Evolutionary conservation across 1,140 invertebrate species (phyloP), one percentile per base, ranked within the genome.

Genomic region (Zophobas morio): DNA sequence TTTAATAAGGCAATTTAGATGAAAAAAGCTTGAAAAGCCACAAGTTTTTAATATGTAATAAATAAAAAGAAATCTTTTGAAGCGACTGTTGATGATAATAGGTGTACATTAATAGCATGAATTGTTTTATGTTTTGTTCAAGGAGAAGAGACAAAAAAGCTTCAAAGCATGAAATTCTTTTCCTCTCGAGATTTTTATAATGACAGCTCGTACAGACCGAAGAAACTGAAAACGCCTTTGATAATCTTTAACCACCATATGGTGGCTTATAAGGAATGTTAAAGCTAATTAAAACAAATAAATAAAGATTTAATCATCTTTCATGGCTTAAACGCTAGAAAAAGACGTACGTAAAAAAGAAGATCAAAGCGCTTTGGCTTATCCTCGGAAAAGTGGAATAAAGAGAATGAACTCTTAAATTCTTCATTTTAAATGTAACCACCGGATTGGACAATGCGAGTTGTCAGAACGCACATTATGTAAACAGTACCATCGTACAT

Each of bases 401-500:
- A 72, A 76, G 49, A 71, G 63, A 76, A 76, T 70, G 66, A 76
- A 76, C 60, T 76, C 75, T 76, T 71, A 76, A 76, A 76, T 76
- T 76, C 66, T 71, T 56, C 66, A 51, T 57, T 77, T 74, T 56
- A 51, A 72, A 72, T 51, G 46, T 47, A 77, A 72, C 60, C 66
- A 49, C 70, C 63, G 49, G 56, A 40, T 51, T 39, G 74, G 66
- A 81, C 81, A 82, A 82, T 82, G 63, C 76, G 56, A 66, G 60
- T 76, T 79, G 80, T 81, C 80, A 82, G 49, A 78, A 74, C 63
- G 40, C 80, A 78, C 79, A 82, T 82, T 82, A 82, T 79, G 80
- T 82, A 82, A 81, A 81, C 81, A 82, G 71, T 76, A 82, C 75
- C 78, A 76, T 56, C 74, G 80, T 78, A 82, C 81, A 82, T 79